Conservation (phyloP, 2,888 invertebrate genomes). For the Nomada ruficornis region DNA sequence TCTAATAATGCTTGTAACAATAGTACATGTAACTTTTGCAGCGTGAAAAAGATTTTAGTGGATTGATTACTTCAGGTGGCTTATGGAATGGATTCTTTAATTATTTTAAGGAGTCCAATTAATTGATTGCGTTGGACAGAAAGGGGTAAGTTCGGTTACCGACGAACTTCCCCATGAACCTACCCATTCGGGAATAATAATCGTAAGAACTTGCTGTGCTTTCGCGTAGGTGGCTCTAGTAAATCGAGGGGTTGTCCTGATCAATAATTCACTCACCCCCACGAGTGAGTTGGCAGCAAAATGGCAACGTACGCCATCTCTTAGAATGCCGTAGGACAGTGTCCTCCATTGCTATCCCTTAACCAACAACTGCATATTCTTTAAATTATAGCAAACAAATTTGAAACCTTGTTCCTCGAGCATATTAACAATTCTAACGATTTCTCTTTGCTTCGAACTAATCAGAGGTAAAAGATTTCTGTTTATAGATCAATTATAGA, state of each 20-base stretch:
- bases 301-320: conserved; percentile 82
- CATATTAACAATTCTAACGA: background rate
- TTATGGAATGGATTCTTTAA: background rate
- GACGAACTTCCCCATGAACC: conserved; percentile 69
- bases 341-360: conserved; percentile 34
- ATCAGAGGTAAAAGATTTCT: background rate
- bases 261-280: conserved; percentile 76
- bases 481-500: background rate
- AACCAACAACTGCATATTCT: conserved; percentile 47
- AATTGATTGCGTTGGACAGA: background rate
- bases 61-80: background rate
- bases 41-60: too few species aligned
- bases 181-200: conserved; percentile 45
- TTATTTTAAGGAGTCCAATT: background rate
- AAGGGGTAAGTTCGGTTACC: conserved; percentile 39
- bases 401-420: background rate
- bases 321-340: conserved; percentile 69
- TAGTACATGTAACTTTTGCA: too few species aligned
- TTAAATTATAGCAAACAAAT: background rate
- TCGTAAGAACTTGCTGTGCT: conserved; percentile 60
- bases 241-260: conserved; percentile 64
- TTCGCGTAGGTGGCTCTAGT: conserved; percentile 79
- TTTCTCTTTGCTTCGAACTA: background rate
- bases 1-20: background rate
- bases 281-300: conserved; percentile 67